Conservation (phyloP, 2,797 vertebrate species). For the Alca torda region DNA sequence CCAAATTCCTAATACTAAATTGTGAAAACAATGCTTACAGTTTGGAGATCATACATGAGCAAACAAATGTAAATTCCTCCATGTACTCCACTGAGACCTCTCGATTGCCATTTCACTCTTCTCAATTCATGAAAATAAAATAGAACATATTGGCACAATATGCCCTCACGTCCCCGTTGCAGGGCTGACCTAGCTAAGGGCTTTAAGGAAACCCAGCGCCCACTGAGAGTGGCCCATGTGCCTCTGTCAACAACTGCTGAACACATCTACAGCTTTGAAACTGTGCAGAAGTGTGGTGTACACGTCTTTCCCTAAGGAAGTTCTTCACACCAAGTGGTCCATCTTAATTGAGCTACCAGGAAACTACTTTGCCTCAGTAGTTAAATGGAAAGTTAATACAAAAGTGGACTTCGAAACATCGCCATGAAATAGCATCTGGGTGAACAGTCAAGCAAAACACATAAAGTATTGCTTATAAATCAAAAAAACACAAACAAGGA, state of each 20-base stretch:
- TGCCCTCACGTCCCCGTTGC: accelerated
- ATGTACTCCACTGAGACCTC: neutral
- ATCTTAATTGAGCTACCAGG: neutral
- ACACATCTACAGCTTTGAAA: neutral
- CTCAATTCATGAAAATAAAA: neutral
- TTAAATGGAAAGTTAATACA: neutral
- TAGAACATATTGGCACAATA: neutral
- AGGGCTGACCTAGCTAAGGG: neutral
- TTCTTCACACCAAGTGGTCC: accelerated
- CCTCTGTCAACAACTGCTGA: accelerated
- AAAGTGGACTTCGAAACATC: neutral
- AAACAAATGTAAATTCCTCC: neutral
- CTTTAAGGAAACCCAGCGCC: neutral
- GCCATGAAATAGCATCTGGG: neutral
- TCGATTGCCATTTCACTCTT: neutral
- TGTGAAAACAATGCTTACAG: neutral
- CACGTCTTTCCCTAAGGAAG: neutral
- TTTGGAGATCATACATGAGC: neutral
- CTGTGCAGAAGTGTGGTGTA: accelerated
- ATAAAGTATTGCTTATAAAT: neutral
- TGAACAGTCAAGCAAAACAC: neutral
- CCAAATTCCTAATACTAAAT: neutral
- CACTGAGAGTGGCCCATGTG: accelerated
- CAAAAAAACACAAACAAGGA: neutral
- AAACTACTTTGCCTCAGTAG: neutral